phyloP scores from a whole-genome alignment of 1,140 invertebrate genomes.

The Luehdorfia chinensis region DNA sequence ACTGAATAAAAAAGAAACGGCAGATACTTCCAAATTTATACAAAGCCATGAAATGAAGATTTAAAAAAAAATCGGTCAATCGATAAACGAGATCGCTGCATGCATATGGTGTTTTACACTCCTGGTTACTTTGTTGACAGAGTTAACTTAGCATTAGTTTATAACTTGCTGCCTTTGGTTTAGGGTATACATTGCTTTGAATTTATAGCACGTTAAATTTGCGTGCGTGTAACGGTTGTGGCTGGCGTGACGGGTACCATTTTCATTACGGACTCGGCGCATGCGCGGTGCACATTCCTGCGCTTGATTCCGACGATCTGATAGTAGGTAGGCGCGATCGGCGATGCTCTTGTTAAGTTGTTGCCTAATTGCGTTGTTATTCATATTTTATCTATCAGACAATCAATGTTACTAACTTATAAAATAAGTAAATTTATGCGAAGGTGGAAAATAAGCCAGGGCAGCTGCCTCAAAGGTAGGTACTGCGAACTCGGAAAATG shows the following conservation, averaged over 20 bases:
- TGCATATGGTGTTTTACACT: slow-evolving; percentile 9
- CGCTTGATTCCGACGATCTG: slow-evolving; percentile 1
- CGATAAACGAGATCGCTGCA: slow-evolving; percentile 12
- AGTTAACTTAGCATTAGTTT: not conserved
- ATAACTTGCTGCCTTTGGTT: not conserved
- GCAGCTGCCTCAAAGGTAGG: too few species aligned
- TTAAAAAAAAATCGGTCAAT: slow-evolving; percentile 14
- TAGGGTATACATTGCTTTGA: slow-evolving; percentile 5
- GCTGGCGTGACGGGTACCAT: slow-evolving; percentile 5
- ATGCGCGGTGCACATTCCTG: slow-evolving; percentile 11
- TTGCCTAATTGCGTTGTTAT: slow-evolving; percentile 4
- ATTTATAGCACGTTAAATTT: not conserved
- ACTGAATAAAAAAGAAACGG: too few species aligned
- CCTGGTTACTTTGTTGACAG: not conserved
- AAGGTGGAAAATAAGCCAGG: too few species aligned
- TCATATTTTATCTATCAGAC: not conserved
- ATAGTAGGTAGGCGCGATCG: slow-evolving; percentile 3
- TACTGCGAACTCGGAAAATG: too few species aligned
- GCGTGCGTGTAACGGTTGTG: slow-evolving; percentile 13
- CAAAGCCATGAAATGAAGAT: slow-evolving; percentile 5
- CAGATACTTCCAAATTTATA: not conserved
- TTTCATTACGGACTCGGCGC: slow-evolving; percentile 5
- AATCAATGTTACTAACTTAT: too few species aligned
- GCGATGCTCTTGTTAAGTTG: slow-evolving; percentile 1
- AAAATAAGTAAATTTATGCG: too few species aligned